phyloP scores from a whole-genome alignment of 2,797 vertebrate species.

The Iguana delicatissima region DNA sequence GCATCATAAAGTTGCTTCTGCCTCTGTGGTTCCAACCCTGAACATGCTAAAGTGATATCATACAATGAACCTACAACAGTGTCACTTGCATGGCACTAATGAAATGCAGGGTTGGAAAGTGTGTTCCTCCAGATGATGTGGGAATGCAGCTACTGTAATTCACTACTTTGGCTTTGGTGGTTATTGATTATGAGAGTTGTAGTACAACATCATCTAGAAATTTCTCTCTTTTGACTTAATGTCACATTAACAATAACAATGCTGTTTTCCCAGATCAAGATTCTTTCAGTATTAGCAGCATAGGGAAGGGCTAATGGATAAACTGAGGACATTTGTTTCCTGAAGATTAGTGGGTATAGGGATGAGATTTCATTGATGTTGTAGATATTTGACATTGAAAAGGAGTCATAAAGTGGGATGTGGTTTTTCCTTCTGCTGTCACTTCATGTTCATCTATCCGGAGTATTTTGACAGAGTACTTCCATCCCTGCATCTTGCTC shows the following conservation, averaged over 20 bases:
- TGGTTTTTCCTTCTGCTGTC: conserved; percentile 23
- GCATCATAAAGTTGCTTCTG: neutral
- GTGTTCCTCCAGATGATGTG: no score
- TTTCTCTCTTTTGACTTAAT: neutral
- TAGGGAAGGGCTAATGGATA: neutral
- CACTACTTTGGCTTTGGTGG: no score
- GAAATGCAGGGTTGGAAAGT: no score
- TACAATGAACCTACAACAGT: no score
- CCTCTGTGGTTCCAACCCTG: neutral
- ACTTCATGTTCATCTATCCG: conserved; percentile 1
- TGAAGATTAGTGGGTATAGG: neutral
- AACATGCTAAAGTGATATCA: neutral
- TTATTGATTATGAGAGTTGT: no score
- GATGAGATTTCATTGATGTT: neutral
- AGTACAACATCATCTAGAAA: no score
- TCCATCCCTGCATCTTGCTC: conserved; percentile 16
- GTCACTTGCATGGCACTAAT: neutral
- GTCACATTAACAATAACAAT: neutral
- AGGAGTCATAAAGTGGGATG: neutral
- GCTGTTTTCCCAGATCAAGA: conserved; percentile 17
- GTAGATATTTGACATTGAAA: conserved; percentile 9
- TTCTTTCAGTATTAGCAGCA: no score
- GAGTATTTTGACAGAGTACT: conserved; percentile 8
- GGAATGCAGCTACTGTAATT: no score
- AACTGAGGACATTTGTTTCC: neutral